These are phyloP conservation scores for Aphodius sticticus DNA, from an alignment of 2,888 invertebrate genomes.

Conservation along the genomic window DNA sequence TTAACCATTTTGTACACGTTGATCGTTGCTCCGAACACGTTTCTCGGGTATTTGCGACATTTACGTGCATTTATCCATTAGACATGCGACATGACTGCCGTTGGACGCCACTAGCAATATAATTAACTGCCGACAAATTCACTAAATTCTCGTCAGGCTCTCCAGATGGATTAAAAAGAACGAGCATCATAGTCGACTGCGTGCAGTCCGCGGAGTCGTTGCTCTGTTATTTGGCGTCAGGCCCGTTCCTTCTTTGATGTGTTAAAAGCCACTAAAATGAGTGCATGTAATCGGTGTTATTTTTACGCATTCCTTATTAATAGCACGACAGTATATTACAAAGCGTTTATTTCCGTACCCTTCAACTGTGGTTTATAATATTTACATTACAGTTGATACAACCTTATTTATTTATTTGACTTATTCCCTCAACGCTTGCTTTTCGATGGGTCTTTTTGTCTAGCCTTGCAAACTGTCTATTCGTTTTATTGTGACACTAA, in stretches of 20 bases:
- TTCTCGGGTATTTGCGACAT: neutral
- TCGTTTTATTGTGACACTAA: too few relatives aligned
- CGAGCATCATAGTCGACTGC: neutral
- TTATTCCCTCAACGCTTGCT: neutral
- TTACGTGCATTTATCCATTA: constrained; percentile 4
- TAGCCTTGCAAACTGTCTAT: neutral
- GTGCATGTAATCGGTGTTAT: constrained; percentile 23
- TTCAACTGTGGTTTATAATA: neutral
- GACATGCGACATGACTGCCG: constrained; percentile 4
- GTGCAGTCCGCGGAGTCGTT: neutral
- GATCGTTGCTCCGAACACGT: neutral
- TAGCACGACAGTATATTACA: constrained; percentile 11
- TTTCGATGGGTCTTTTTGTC: neutral
- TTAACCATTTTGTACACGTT: neutral
- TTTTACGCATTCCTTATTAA: constrained; percentile 22
- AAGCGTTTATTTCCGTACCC: neutral
- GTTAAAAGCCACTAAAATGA: constrained; percentile 25
- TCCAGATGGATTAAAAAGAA: neutral
- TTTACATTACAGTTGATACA: neutral
- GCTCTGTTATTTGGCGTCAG: constrained; percentile 33
- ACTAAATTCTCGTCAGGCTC: neutral
- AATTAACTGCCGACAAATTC: constrained; percentile 4
- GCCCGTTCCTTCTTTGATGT: constrained; percentile 20
- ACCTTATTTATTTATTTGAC: neutral
- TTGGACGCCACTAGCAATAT: neutral